Evolutionary conservation across 2,113 vertebrate species (phyloP), one percentile per base, ranked within the genome.

Genomic region (Oryctolagus cuniculus): DNA sequence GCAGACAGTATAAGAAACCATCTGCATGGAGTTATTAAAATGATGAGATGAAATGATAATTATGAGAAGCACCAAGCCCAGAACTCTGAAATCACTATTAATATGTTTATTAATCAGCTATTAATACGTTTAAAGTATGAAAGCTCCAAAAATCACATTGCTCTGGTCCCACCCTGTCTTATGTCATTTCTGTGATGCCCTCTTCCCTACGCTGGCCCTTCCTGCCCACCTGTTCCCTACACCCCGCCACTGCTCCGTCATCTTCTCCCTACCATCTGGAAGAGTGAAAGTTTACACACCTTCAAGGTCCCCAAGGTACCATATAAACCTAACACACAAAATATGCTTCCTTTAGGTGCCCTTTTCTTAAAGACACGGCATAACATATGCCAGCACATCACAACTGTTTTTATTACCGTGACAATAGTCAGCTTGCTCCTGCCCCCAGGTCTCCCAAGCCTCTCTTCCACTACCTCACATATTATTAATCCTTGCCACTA

Each of bases 281-380:
- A 92, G 51, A 27, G 0, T 25, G 70, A 82, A 72, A 69, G 3
- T 15, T 15, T 74, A 24, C 13, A 70, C 27, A 69, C 55, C 19
- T 58, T 22, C 44, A 72, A 78, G 34, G 85, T n/a, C 44, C 63
- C 51, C 44, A 38, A 3, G 38, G n/a, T 24, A 29, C 13, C 81
- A 34, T 34, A 63, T 11, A 85, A 67, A 34, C 25, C 49, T 77
- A 81, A 88, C 81, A 64, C 22, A 66, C 24, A 44, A 75, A 66
- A 34, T 22, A 21, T 31, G 25, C 87, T 87, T 79, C 64, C 31
- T 74, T 66, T 72, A 81, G 31, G 17, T 24, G 55, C 22, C 51
- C n/a, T 90, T 17, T 75, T 89, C 87, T 64, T 34, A 90, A 92
- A 84, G 34, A 64, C 13, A 67, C 51, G 16, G 64, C 69, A 82